Percentiles rank a stretch among this genome's conserved stretches.
These are phyloP conservation scores for Plebejus anna DNA, from an alignment of 2,888 invertebrate species.

Conservation along the genomic window DNA sequence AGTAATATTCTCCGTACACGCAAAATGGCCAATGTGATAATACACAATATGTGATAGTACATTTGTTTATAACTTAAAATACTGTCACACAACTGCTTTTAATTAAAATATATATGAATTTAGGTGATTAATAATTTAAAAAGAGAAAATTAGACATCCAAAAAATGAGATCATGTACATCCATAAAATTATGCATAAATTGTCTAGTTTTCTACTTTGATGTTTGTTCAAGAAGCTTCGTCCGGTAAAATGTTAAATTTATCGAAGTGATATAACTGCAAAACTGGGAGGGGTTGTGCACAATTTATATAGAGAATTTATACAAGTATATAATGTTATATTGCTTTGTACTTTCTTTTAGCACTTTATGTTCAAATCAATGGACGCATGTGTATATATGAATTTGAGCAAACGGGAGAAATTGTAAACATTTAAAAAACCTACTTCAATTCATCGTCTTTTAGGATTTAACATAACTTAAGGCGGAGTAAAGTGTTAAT, in stretches of 20 bases:
- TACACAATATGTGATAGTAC: too few relatives aligned
- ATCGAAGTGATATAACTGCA: background rate
- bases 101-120: background rate
- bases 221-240: background rate
- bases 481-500: slow-evolving; percentile 42
- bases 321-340: slow-evolving; percentile 15
- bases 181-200: background rate
- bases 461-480: slow-evolving; percentile 28
- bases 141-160: background rate
- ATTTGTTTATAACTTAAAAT: background rate
- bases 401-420: slow-evolving; percentile 20
- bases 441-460: slow-evolving; percentile 5
- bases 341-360: slow-evolving; percentile 22
- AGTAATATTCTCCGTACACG: too few relatives aligned
- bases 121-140: background rate
- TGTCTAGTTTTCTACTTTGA: background rate
- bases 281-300: background rate
- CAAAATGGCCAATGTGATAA: too few relatives aligned
- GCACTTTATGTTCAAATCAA: slow-evolving; percentile 24
- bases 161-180: background rate
- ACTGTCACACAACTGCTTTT: background rate
- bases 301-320: background rate
- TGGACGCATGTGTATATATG: slow-evolving; percentile 20
- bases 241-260: background rate
- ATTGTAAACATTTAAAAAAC: background rate